Percentiles rank a stretch among this genome's conserved stretches.
Evolutionary conservation across 2,797 vertebrate genomes (phyloP).

Genomic region (Nothura maculosa): DNA sequence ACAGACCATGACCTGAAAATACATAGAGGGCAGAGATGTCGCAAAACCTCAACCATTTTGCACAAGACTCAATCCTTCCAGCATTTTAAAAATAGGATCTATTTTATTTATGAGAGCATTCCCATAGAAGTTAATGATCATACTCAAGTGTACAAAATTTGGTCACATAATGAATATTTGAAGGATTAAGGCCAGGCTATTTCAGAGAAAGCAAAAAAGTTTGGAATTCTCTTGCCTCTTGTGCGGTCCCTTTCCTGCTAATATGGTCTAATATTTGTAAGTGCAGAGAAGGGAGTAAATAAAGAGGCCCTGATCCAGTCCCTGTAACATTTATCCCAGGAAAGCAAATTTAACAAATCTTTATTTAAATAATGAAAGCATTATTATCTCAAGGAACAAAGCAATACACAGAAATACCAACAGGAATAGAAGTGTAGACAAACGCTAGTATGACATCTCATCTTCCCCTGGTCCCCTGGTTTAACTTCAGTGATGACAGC

Average conservation of each 20-base stretch:
- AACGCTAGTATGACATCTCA: conserved; percentile 39
- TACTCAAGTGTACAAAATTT: neutral
- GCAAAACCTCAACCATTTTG: neutral
- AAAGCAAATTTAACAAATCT: neutral
- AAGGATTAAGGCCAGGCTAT: neutral
- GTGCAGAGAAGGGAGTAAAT: neutral
- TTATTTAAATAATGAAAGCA: neutral
- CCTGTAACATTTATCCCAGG: neutral
- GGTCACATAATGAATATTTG: neutral
- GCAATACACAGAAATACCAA: neutral
- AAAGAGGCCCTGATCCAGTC: neutral
- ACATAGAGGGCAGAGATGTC: neutral
- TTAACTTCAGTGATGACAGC: conserved; percentile 70
- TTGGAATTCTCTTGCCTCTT: neutral
- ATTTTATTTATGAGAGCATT: neutral
- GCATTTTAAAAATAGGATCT: neutral
- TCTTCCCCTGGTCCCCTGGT: conserved; percentile 22
- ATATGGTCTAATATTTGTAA: neutral
- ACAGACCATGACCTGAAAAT: neutral
- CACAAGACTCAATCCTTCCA: neutral
- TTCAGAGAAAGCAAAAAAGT: neutral
- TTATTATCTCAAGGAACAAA: conserved; percentile 1
- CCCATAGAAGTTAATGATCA: neutral
- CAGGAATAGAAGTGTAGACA: neutral
- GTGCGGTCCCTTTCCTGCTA: neutral